These are phyloP conservation scores for Aegithalos caudatus DNA, from an alignment of 2,113 vertebrate genomes.

Conservation along the genomic window DNA sequence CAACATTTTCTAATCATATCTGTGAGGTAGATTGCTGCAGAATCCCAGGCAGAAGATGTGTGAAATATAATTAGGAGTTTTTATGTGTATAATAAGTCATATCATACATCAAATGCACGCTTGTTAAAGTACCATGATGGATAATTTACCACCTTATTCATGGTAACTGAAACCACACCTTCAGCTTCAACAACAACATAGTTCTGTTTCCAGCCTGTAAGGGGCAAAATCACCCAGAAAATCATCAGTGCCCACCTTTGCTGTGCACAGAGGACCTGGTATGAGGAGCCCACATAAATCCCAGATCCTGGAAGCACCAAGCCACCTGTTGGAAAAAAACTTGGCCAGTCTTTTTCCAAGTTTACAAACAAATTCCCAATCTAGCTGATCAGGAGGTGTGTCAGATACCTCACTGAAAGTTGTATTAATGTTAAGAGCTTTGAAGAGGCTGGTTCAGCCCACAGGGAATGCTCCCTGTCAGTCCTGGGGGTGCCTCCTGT, in stretches of 20 bases:
- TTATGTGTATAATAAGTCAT: slow-evolving; percentile 29
- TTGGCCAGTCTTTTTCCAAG: background rate
- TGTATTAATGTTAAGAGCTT: background rate
- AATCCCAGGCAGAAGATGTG: background rate
- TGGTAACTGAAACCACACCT: background rate
- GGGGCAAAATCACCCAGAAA: background rate
- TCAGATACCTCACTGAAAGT: background rate
- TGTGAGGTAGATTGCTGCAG: background rate
- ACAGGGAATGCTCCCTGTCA: fast-evolving
- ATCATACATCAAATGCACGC: slow-evolving; percentile 31
- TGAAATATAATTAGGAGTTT: slow-evolving; percentile 25
- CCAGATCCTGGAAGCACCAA: background rate
- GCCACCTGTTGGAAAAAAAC: background rate
- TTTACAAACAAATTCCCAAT: background rate
- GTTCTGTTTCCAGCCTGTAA: background rate
- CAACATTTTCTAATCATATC: background rate
- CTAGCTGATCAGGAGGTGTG: background rate
- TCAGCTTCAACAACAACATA: background rate
- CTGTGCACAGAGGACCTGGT: background rate
- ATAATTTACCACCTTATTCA: background rate
- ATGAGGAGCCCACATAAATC: background rate
- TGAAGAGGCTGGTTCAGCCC: background rate
- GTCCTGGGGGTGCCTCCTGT: background rate
- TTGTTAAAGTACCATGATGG: slow-evolving; percentile 7
- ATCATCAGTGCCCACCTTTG: background rate